Conservation (phyloP, 1,140 invertebrate genomes). For the Heliconius nattereri region DNA sequence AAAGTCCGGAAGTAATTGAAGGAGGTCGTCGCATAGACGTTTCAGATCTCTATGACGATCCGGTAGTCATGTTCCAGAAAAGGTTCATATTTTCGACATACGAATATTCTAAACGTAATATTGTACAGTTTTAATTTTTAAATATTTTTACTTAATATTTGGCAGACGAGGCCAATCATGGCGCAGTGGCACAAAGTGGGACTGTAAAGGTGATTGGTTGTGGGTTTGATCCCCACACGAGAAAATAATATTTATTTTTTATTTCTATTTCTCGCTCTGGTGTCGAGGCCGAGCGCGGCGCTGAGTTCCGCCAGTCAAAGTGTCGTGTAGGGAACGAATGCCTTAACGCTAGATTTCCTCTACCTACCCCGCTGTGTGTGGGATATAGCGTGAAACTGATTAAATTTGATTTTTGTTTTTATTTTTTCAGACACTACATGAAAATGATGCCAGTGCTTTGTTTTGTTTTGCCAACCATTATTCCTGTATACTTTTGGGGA, state of each 20-base stretch:
- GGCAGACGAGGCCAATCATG: constrained; percentile 72
- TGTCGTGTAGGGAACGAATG: no score
- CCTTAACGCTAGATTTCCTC: no score
- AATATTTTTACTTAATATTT: neutral
- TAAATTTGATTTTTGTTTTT: no score
- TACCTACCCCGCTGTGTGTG: no score
- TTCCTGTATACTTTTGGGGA: constrained; percentile 88
- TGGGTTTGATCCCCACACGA: no score
- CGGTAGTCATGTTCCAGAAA: constrained; percentile 85
- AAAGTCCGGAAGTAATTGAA: constrained; percentile 88
- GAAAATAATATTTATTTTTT: neutral
- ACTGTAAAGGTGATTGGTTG: no score
- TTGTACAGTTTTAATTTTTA: neutral
- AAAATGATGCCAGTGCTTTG: constrained; percentile 86
- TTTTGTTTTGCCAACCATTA: constrained; percentile 87
- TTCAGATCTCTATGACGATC: constrained; percentile 87
- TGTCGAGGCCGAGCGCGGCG: no score
- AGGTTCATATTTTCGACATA: neutral
- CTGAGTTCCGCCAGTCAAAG: no score
- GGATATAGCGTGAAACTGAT: no score
- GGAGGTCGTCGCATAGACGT: constrained; percentile 87
- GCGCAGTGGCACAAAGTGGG: no score
- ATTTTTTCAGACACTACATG: constrained; percentile 84
- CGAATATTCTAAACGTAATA: neutral
- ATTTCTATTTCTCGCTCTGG: neutral